These are phyloP conservation scores for Drosophila mulleri DNA, from an alignment of 2,888 invertebrate species.

Conservation along the genomic window DNA sequence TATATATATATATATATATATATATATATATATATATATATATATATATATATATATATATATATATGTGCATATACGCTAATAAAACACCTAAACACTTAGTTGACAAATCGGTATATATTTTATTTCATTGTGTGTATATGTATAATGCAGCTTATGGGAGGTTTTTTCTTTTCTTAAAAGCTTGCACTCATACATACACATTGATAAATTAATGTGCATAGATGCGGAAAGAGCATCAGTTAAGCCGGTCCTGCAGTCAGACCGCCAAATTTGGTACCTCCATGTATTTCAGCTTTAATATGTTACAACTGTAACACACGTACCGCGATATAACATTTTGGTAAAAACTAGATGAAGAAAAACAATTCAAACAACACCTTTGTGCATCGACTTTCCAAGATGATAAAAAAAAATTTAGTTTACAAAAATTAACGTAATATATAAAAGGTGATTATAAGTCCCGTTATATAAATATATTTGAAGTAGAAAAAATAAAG, in stretches of 20 bases:
- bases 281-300: too few relatives aligned
- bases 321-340: not conserved
- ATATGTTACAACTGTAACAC: too few relatives aligned
- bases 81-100: too few relatives aligned
- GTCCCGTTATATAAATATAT: not conserved
- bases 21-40: not conserved
- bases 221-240: conserved; percentile 4
- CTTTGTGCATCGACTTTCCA: not conserved
- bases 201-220: not conserved
- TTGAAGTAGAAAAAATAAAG: not conserved
- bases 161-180: not conserved
- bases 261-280: not conserved
- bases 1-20: not conserved
- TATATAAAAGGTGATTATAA: not conserved
- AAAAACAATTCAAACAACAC: not conserved
- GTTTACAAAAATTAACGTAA: not conserved
- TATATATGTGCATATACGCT: not conserved
- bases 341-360: not conserved
- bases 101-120: too few relatives aligned
- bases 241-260: not conserved
- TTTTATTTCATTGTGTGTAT: too few relatives aligned
- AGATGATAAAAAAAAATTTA: not conserved
- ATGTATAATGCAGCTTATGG: not conserved
- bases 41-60: not conserved
- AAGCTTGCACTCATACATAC: not conserved